These are phyloP conservation scores for Perdix hodgsoniae DNA, from an alignment of 2,797 vertebrate species.

Conservation along the genomic window DNA sequence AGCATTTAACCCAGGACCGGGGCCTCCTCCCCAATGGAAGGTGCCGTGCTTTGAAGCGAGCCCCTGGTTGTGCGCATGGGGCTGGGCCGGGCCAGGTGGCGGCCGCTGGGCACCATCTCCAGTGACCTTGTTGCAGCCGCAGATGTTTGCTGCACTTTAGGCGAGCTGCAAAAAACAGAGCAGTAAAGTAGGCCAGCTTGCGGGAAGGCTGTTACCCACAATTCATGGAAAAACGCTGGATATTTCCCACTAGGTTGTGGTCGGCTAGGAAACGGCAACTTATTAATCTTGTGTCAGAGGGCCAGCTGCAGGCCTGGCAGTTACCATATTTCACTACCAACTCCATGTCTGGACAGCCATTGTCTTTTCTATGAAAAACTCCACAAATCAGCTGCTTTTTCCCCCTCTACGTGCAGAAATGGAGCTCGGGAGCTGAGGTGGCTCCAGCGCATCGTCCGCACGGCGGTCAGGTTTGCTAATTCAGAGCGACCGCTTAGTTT, in stretches of 20 bases:
- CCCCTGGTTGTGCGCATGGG: conserved; percentile 30
- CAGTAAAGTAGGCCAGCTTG: conserved; percentile 97
- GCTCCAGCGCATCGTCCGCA: conserved; percentile 73
- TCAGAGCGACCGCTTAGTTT: conserved; percentile 91
- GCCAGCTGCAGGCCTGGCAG: conserved; percentile 96
- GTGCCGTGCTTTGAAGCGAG: background rate
- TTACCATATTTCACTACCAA: conserved; percentile 91
- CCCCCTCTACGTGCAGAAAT: conserved; percentile 60
- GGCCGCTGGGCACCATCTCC: conserved; percentile 80
- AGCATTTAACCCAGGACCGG: conserved; percentile 49
- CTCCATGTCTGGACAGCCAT: conserved; percentile 86
- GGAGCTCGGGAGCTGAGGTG: conserved; percentile 56
- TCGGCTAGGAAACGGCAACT: conserved; percentile 99
- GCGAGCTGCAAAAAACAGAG: conserved; percentile 85
- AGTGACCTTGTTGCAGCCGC: conserved; percentile 92
- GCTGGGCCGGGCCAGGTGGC: conserved; percentile 77
- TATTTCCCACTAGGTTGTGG: conserved; percentile 99
- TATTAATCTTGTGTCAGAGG: conserved; percentile 99
- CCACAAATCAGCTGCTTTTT: conserved; percentile 85
- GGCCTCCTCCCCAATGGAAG: background rate
- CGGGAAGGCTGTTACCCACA: conserved; percentile 95
- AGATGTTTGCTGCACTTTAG: conserved; percentile 92
- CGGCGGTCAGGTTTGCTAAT: conserved; percentile 89
- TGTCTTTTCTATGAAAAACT: conserved; percentile 84
- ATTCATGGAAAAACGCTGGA: conserved; percentile 90